Base-by-base conservation (phyloP, 2,797 vertebrate species). In the Dipus sagitta region DNA sequence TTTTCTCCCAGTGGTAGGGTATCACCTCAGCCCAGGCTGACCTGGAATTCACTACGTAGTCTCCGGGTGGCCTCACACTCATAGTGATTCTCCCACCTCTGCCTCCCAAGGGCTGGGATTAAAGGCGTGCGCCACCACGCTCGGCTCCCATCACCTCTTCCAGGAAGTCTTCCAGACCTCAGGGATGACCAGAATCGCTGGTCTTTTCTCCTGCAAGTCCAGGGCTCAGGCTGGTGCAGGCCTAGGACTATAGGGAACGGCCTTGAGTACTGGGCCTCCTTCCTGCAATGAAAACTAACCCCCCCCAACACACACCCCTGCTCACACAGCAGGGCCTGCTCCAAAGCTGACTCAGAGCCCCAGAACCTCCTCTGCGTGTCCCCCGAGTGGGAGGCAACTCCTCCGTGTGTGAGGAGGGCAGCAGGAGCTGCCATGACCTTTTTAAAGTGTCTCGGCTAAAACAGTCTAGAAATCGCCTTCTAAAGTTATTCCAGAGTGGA, bases 391-490 rank as follows among this genome's bases (percentile, higher is more conserved):
- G 70, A 32, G 32, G 7, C 23, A 3, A 34, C 28, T 86, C 80
- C 60, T 54, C 28, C 77, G 47, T 6, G 28, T 34, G 67, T 62
- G 67, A 78, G 54, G 64, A 71, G 26, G 38, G 58, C 28, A 3
- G 18, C 17, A 21, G n/a, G 54, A 64, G 85, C 34, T 23, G n/a
- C 67, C 32, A 3, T 32, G 52, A 62, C 54, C 58, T 70, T 93
- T 80, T 68, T 47, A 38, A 92, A 32, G 32, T 70, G 47, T 75
- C 62, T 67, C 77, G 52, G 72, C 10, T 62, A 86, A 34, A 78
- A 70, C 42, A 71, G 34, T 54, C 74, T 93, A 64, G 70, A 84
- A 91, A 62, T 80, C 62, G 42, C 30, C 30, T 82, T 75, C 88
- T 78, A 75, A 84, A 74, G 74, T 90, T 74, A 47, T 38, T n/a